Percentiles rank a stretch among this genome's conserved stretches.
Conservation (phyloP, 2,797 vertebrate species). For the Xerus rutilus region DNA sequence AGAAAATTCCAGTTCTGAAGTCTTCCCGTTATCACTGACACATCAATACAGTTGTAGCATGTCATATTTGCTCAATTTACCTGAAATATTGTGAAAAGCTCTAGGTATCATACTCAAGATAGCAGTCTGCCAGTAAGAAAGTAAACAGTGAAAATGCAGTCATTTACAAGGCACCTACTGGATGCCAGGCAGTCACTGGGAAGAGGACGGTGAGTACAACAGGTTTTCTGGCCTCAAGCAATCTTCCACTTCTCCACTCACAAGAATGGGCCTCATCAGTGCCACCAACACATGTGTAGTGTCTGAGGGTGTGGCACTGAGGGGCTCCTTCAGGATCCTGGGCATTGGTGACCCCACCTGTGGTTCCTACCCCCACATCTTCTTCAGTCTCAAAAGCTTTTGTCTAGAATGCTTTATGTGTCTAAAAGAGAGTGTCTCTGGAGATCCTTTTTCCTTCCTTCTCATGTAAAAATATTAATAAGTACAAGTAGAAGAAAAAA, state of each 20-base stretch:
- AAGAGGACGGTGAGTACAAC: neutral
- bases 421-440: neutral
- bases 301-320: rapidly evolving
- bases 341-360: neutral
- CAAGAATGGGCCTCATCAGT: neutral
- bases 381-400: neutral
- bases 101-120: neutral
- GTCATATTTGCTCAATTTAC: neutral
- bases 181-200: neutral
- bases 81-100: neutral
- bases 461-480: neutral
- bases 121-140: neutral
- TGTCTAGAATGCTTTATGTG: neutral
- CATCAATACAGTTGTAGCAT: neutral
- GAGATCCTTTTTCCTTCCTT: neutral
- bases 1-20: neutral
- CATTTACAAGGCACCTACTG: neutral
- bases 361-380: neutral
- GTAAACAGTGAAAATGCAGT: neutral
- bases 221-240: neutral
- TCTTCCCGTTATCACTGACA: slow-evolving; percentile 1
- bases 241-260: neutral
- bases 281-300: rapidly evolving
- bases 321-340: neutral
- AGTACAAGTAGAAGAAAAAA: neutral